Base-by-base conservation (phyloP, 2,888 invertebrate species). In the Caradrina clavipalpis region DNA sequence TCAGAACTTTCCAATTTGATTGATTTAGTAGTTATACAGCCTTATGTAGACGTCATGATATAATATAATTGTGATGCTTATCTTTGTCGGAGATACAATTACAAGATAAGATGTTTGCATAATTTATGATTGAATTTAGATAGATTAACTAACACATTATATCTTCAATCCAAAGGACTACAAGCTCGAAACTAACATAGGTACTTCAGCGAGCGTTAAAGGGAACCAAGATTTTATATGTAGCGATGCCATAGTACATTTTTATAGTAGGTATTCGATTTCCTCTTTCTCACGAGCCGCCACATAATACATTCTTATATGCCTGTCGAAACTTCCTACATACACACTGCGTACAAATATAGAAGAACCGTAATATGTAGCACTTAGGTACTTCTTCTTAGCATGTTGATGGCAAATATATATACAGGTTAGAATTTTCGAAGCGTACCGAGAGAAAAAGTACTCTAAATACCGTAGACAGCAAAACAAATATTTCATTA, bases 1-100 rank as follows among this genome's bases (percentile, higher is more conserved):
- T n/a, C n/a, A n/a, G 10, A 58, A 55, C 65, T 80, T 76, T 76
- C 61, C 15, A 71, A 71, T 53, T 53, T 26, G 22, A 35, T 66
- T 50, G 35, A 54, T 55, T 26, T 39, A 35, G 17, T 54, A 54
- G 6, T 58, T 11, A 45, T 45, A 47, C 1, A 56, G 6, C 10
- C 7, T 45, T 45, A 45, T 55, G 13, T 26, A 63, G 19, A 17
- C 19, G 39, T 8, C 35, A 17, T 35, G n/a, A 62, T 47, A 15
- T 50, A 10, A 17, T 35, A 61, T 11, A 15, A 19, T 11, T 21
- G 60, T 35, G 6, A 39, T 45, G 42, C 35, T 50, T 53, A 21
- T 39, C 13, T 45, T 21, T 21, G 2, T 31, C 7, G 5, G 19
- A n/a, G 26, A 64, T 55, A 50, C 13, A 39, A 47, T 67, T 60